Percentiles rank a stretch among this genome's conserved stretches.
Evolutionary conservation across 1,140 invertebrate species (phyloP).

Genomic region (Aphelinus certus): DNA sequence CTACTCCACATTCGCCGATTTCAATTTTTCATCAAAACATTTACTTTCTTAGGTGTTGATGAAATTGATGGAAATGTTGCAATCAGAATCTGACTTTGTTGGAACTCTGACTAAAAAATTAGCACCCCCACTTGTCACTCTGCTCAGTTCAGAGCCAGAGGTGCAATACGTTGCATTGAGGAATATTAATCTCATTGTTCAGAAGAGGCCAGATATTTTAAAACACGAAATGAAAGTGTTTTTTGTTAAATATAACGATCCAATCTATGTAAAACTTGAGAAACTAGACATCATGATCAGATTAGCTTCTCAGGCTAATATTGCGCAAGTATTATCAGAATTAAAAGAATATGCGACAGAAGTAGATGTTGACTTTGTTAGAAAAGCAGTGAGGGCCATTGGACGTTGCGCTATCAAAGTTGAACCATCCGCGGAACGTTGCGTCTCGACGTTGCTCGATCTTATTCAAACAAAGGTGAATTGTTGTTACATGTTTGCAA

Average conservation of each 20-base stretch:
- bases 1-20: neutral
- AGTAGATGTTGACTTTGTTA: conserved; percentile 99
- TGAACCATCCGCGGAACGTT: conserved; percentile 97
- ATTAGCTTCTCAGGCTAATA: conserved; percentile 96
- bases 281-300: conserved; percentile 99
- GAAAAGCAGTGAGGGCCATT: conserved; percentile 97
- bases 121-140: conserved; percentile 97
- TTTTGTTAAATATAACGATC: conserved; percentile 99
- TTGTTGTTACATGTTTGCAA: neutral
- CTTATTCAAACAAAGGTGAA: conserved; percentile 97
- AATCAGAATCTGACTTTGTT: conserved; percentile 93
- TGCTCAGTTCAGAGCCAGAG: conserved; percentile 97
- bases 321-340: conserved; percentile 98
- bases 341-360: conserved; percentile 99
- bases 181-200: conserved; percentile 99
- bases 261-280: conserved; percentile 99
- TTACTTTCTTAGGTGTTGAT: conserved; percentile 74
- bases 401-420: conserved; percentile 99
- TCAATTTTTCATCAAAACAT: conserved; percentile 14
- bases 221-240: conserved; percentile 99
- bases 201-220: conserved; percentile 98
- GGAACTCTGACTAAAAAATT: conserved; percentile 94
- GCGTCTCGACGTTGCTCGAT: conserved; percentile 98
- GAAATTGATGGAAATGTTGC: conserved; percentile 98
- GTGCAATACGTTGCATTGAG: conserved; percentile 98